Conservation (phyloP, 2,888 invertebrate genomes). For the Oscheius sp. region DNA sequence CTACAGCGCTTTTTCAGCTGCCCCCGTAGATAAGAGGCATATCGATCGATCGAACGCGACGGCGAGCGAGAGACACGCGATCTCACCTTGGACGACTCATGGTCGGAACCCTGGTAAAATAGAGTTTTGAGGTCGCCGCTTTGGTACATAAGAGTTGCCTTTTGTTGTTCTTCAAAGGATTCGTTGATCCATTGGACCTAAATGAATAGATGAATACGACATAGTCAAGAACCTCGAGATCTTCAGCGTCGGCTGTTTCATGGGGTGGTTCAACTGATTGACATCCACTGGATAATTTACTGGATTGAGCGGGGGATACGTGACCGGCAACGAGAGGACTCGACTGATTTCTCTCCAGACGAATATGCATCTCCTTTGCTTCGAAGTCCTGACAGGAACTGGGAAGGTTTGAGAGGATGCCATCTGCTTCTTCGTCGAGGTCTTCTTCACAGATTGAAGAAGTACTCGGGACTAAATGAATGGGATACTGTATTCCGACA, state of each 20-base stretch:
- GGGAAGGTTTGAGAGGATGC: slow-evolving; percentile 28
- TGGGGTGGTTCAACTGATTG: slow-evolving; percentile 24
- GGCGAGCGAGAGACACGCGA: slow-evolving; percentile 11
- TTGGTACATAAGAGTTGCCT: slow-evolving; percentile 24
- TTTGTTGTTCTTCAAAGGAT: slow-evolving; percentile 32
- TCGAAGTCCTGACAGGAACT: slow-evolving; percentile 31
- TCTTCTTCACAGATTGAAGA: slow-evolving; percentile 30
- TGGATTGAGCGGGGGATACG: slow-evolving; percentile 22
- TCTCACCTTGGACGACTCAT: slow-evolving; percentile 28
- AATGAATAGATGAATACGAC: slow-evolving; percentile 4
- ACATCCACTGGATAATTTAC: slow-evolving; percentile 18
- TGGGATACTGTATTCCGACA: too few relatives aligned
- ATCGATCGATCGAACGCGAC: slow-evolving; percentile 24
- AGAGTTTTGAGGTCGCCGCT: slow-evolving; percentile 29
- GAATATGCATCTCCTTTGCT: slow-evolving; percentile 26
- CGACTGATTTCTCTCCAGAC: slow-evolving; percentile 30
- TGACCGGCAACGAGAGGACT: slow-evolving; percentile 22
- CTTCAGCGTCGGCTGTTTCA: slow-evolving; percentile 18
- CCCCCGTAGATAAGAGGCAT: slow-evolving; percentile 25
- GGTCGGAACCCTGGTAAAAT: slow-evolving; percentile 30
- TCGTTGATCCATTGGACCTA: slow-evolving; percentile 35
- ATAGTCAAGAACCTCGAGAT: slow-evolving; percentile 15
- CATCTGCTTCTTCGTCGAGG: slow-evolving; percentile 27
- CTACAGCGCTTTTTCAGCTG: slow-evolving; percentile 13
- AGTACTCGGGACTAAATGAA: slow-evolving; percentile 25